phyloP scores from a whole-genome alignment of 2,888 invertebrate species.

The Lasioglossum morio region DNA sequence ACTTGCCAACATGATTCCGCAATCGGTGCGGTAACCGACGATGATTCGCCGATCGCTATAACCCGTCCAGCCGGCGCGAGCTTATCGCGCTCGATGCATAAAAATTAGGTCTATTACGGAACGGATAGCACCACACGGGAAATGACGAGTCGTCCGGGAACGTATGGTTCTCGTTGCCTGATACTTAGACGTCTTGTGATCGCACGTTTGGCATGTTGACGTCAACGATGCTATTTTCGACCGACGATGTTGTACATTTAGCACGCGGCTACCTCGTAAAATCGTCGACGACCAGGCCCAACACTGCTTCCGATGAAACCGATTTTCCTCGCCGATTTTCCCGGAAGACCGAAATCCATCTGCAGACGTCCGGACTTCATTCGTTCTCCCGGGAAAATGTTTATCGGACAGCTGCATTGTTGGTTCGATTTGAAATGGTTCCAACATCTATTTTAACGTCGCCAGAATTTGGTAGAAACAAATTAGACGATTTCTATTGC shows the following conservation, averaged over 20 bases:
- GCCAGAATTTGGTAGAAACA: not conserved
- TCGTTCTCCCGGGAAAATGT: not conserved
- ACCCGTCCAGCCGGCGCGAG: not conserved
- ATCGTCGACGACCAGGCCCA: constrained; percentile 24
- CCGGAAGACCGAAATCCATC: not conserved
- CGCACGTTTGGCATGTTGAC: constrained; percentile 69
- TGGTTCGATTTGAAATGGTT: not conserved
- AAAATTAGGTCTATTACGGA: not conserved
- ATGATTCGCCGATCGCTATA: not conserved
- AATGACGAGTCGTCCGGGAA: not conserved
- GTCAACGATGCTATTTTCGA: constrained; percentile 77
- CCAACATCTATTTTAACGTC: not conserved
- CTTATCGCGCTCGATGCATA: not conserved
- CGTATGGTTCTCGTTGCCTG: constrained; percentile 30
- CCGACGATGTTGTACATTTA: constrained; percentile 63
- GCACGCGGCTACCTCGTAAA: constrained; percentile 55
- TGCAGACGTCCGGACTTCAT: too few relatives aligned
- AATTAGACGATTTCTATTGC: not conserved
- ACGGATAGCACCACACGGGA: not conserved
- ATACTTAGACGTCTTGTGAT: constrained; percentile 43
- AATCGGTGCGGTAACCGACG: not conserved
- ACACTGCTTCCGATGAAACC: not conserved
- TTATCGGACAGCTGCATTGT: not conserved
- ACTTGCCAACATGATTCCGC: not conserved
- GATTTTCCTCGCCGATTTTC: not conserved